Conservation (phyloP, 2,888 invertebrate genomes). For the Trissonchulus sp. region DNA sequence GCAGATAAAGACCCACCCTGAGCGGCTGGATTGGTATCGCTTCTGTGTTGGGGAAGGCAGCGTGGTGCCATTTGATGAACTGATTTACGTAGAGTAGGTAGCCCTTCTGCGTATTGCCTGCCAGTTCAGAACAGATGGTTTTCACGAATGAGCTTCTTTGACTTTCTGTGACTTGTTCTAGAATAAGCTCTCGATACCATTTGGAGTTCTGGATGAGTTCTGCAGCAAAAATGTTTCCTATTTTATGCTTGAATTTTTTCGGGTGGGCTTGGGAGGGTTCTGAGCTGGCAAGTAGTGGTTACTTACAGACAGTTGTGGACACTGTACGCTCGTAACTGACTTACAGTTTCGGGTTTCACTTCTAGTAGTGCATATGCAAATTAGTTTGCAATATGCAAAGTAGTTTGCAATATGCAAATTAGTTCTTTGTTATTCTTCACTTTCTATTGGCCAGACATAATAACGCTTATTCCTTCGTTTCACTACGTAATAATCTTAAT, state of each 20-base stretch:
- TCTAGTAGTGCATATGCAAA: too few species aligned
- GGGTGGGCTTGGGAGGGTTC: too few species aligned
- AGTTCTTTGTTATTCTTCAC: not conserved
- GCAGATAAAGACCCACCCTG: not conserved
- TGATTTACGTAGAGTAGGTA: not conserved
- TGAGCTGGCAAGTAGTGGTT: too few species aligned
- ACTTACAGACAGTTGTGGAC: not conserved
- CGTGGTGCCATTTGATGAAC: not conserved
- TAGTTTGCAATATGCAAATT: not conserved
- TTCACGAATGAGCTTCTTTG: not conserved
- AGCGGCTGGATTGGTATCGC: not conserved
- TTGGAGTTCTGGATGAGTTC: too few species aligned
- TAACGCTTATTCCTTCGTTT: not conserved
- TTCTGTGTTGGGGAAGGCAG: not conserved
- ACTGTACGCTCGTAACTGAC: not conserved
- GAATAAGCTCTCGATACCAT: too few species aligned
- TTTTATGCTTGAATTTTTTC: too few species aligned
- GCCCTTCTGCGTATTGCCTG: not conserved
- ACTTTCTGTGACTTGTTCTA: too few species aligned
- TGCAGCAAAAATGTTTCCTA: too few species aligned
- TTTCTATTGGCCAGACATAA: not conserved
- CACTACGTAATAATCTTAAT: not conserved
- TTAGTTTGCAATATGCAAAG: too few species aligned
- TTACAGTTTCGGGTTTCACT: too few species aligned
- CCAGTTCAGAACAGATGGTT: not conserved